phyloP scores from a whole-genome alignment of 2,888 invertebrate species.

The Rhagium mordax region DNA sequence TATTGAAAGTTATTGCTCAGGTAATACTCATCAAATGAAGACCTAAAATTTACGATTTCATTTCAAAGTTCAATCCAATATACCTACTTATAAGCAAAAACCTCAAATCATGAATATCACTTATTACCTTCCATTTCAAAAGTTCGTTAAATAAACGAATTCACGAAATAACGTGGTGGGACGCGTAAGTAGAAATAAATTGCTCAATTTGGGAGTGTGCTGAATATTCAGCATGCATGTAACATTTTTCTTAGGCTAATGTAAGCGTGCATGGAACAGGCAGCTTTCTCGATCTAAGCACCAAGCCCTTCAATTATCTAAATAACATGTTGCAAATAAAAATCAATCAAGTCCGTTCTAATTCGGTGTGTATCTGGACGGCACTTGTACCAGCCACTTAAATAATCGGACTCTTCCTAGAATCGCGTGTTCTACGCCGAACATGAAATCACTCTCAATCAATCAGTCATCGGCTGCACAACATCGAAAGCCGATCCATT shows the following conservation, averaged over 20 bases:
- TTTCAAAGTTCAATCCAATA: no score
- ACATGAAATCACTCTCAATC: conserved; percentile 61
- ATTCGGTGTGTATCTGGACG: conserved; percentile 51
- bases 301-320: conserved; percentile 36
- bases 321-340: conserved; percentile 42
- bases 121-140: no score
- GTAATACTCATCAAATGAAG: no score
- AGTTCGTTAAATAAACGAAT: neutral
- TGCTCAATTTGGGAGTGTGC: neutral
- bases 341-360: conserved; percentile 43
- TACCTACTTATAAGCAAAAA: no score
- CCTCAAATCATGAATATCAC: no score
- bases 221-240: neutral
- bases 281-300: neutral
- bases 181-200: neutral
- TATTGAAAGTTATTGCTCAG: no score
- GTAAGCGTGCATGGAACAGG: neutral
- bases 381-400: conserved; percentile 61
- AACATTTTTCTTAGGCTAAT: neutral
- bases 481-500: conserved; percentile 58
- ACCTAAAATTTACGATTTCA: no score
- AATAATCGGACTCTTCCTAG: conserved; percentile 56
- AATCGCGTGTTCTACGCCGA: conserved; percentile 55
- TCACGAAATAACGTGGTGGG: neutral
- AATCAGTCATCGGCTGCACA: conserved; percentile 57